phyloP scores from a whole-genome alignment of 2,888 invertebrate species.

The Drosophila seclusa region DNA sequence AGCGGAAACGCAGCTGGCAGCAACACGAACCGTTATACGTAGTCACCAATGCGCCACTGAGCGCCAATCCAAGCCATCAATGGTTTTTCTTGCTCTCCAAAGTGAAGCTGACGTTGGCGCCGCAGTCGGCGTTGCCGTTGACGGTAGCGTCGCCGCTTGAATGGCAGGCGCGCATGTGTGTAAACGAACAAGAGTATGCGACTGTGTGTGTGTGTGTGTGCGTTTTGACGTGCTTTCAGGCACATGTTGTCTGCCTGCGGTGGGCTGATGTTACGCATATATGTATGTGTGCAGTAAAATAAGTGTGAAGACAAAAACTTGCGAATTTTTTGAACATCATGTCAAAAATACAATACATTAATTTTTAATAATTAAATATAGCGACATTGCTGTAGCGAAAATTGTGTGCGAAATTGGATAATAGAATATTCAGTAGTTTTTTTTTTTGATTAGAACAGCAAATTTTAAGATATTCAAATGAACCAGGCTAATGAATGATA shows the following conservation, averaged over 20 bases:
- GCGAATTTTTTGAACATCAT: not conserved
- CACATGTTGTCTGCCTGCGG: constrained; percentile 1
- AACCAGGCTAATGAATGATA: not conserved
- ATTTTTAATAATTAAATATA: not conserved
- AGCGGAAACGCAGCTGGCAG: constrained; percentile 13
- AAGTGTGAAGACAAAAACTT: not conserved
- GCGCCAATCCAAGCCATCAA: constrained; percentile 53
- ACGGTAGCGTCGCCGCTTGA: constrained; percentile 38
- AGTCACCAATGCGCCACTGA: constrained; percentile 74
- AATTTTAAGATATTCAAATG: not conserved
- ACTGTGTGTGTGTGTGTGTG: constrained; percentile 5
- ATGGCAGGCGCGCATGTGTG: constrained; percentile 63
- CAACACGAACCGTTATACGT: constrained; percentile 68
- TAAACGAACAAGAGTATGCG: constrained; percentile 24
- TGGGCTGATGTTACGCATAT: not conserved
- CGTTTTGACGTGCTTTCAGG: constrained; percentile 48
- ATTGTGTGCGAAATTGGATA: no score
- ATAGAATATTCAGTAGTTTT: no score
- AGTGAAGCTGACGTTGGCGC: constrained; percentile 24
- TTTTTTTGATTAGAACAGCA: no score
- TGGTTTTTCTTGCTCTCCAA: constrained; percentile 68
- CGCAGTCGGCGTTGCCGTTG: constrained; percentile 13
- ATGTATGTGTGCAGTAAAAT: not conserved
- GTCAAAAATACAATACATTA: not conserved
- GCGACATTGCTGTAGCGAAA: not conserved